phyloP scores from a whole-genome alignment of 2,888 invertebrate genomes.

The Parasteatoda lunata region DNA sequence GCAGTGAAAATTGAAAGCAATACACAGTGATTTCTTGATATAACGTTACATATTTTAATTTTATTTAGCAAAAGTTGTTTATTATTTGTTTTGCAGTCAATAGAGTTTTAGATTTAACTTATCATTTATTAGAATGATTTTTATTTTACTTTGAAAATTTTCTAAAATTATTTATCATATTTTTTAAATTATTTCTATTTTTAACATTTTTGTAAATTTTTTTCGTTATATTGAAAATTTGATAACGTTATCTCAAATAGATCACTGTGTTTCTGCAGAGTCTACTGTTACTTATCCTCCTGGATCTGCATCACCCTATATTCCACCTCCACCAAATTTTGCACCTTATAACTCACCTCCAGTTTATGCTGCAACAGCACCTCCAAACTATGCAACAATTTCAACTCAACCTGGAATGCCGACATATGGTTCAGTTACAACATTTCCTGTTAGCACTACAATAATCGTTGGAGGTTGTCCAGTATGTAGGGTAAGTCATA shows the following conservation, averaged over 20 bases:
- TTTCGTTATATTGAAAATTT: not conserved
- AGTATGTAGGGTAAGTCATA: conserved; percentile 83
- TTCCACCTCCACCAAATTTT: too few relatives aligned
- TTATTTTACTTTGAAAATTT: too few relatives aligned
- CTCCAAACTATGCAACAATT: not conserved
- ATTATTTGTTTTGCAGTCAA: too few relatives aligned
- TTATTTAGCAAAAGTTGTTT: too few relatives aligned
- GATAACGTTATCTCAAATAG: conserved; percentile 7
- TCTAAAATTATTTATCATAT: too few relatives aligned
- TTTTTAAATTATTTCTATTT: too few relatives aligned
- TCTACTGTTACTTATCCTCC: conserved; percentile 8
- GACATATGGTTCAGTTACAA: conserved; percentile 70
- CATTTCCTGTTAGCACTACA: conserved; percentile 83
- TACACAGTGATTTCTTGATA: conserved; percentile 2
- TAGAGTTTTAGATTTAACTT: too few relatives aligned
- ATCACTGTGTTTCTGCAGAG: conserved; percentile 12
- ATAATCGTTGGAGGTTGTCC: conserved; percentile 88
- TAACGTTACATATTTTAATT: not conserved
- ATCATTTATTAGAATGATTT: too few relatives aligned
- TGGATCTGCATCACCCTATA: conserved; percentile 1
- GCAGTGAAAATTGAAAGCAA: too few relatives aligned
- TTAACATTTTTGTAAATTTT: too few relatives aligned
- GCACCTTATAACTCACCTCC: not conserved
- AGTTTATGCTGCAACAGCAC: not conserved
- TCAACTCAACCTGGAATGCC: not conserved